Base-by-base conservation (phyloP, 2,113 vertebrate species). In the Anolis carolinensis region DNA sequence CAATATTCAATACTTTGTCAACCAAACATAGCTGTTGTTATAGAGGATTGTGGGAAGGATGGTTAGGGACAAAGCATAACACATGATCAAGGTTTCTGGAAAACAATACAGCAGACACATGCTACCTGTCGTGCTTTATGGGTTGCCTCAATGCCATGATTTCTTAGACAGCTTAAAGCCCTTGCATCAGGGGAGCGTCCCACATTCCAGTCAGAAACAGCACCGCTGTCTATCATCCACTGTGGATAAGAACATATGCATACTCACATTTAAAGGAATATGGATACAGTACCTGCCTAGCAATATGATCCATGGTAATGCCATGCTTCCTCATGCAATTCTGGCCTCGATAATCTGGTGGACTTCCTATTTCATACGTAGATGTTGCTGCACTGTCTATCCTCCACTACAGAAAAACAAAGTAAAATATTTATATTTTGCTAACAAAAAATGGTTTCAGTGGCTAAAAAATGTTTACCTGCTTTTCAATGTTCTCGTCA, bases 381-480 rank as follows among this genome's bases (percentile, higher is more conserved):
- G 98, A 99, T 68, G 98, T 99, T 63, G 98, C 98, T 82, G 98
- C 98, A 95, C 99, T 99, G 98, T 99, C 99, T 98, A 99, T 98
- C 94, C 97, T 98, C 99, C 98, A 99, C 99, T 99, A 96, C 79
- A 92, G 94, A 91, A 95, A 95, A 93, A 93, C 91, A 95, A 86
- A 95, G 91, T 59, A 1, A 79, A 73, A 82, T 74, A 91, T 94
- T 95, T 94, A 91, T 89, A 52, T 73, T 89, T 78, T 85, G 39
- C 74, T 90, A 74, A 87, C 81, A 90, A 82, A 86, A 86, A 65
- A 20, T 36, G 5, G 16, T 10, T 82, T 81, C 65, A 86, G 82
- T 76, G 78, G 52, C 7, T 36, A 79, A 86, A 89, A 82, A 68
- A 84, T 76, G 32, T 91, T 96, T 96, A 99, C 99, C 90, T 98